Conservation (phyloP, 2,113 vertebrate species). For the Tauraco erythrolophus region DNA sequence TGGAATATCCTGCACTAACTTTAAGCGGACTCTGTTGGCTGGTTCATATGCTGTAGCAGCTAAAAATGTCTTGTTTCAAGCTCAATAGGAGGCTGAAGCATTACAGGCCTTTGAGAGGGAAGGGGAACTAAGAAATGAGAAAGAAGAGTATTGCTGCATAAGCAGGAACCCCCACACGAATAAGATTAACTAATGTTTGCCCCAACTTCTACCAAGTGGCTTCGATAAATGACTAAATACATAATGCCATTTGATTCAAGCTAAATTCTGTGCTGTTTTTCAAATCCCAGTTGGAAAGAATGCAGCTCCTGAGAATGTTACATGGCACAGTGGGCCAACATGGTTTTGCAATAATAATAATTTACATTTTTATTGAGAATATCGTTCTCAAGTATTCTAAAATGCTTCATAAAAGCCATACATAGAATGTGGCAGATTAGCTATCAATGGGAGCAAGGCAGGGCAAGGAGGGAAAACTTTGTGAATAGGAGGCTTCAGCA, state of each 20-base stretch:
- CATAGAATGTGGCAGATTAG: background rate
- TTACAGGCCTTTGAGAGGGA: background rate
- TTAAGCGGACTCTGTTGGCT: background rate
- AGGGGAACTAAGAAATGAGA: background rate
- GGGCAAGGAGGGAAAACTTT: background rate
- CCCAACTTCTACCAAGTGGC: background rate
- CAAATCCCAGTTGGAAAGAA: conserved; percentile 61
- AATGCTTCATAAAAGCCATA: background rate
- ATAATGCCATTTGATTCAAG: conserved; percentile 64
- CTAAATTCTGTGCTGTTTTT: conserved; percentile 64
- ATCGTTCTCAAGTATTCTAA: conserved; percentile 6
- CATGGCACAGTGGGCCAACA: conserved; percentile 24
- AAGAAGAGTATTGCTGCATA: background rate
- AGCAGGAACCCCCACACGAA: background rate
- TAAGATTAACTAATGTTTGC: conserved; percentile 24
- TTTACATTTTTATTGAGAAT: conserved; percentile 39
- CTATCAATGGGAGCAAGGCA: background rate
- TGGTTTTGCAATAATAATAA: conserved; percentile 43
- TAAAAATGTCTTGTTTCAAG: background rate
- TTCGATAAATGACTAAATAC: conserved; percentile 44
- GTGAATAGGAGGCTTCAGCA: background rate
- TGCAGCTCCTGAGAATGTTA: conserved; percentile 37
- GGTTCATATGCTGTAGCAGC: background rate
- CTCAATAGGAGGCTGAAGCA: background rate
- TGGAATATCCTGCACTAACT: background rate